Conservation (phyloP, 2,888 invertebrate genomes). For the Lymantria dispar region DNA sequence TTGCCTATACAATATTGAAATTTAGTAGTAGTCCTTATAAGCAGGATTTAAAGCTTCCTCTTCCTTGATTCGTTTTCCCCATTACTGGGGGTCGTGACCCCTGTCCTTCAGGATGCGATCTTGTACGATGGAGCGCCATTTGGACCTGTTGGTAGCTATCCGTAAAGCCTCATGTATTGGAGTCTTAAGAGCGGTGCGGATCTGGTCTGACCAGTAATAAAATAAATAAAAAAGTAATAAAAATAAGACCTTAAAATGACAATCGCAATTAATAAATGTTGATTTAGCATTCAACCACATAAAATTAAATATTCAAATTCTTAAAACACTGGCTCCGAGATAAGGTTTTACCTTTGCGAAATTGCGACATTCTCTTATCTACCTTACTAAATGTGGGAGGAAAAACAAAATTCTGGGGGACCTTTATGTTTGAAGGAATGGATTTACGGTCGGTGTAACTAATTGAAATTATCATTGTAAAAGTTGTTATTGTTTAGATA, state of each 20-base stretch:
- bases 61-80: too few species aligned
- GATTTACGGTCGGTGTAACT: constrained; percentile 36
- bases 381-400: constrained; percentile 30
- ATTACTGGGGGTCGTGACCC: too few species aligned
- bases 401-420: constrained; percentile 33
- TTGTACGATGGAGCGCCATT: too few species aligned
- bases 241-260: constrained; percentile 21
- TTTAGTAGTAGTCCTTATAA: too few species aligned
- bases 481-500: constrained; percentile 34
- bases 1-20: too few species aligned
- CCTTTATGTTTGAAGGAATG: constrained; percentile 23
- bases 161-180: too few species aligned
- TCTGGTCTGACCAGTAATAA: too few species aligned
- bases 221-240: too few species aligned
- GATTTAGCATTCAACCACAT: constrained; percentile 35
- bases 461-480: constrained; percentile 42
- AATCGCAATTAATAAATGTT: constrained; percentile 28
- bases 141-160: too few species aligned
- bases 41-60: too few species aligned
- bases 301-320: constrained; percentile 49
- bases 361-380: constrained; percentile 39
- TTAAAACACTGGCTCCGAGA: constrained; percentile 38
- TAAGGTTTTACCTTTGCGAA: constrained; percentile 40
- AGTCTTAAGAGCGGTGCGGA: too few species aligned
- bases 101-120: too few species aligned